Percentiles rank a stretch among this genome's conserved stretches.
Conservation (phyloP, 2,888 invertebrate genomes). For the Heliothis peltigera region DNA sequence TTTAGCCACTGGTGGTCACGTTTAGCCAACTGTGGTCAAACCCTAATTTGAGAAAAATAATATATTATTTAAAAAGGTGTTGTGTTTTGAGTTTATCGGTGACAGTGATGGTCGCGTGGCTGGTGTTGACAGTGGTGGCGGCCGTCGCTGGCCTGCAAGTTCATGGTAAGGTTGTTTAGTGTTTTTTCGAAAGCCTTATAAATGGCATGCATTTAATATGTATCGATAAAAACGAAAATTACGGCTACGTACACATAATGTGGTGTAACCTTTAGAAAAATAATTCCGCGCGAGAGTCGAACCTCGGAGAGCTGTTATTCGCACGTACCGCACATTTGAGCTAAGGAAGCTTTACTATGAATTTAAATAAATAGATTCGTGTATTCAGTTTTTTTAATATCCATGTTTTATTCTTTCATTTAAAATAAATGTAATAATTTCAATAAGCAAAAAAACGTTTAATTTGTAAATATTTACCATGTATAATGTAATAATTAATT, state of each 20-base stretch:
- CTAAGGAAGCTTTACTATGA: too few species aligned
- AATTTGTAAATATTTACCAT: too few species aligned
- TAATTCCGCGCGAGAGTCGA: not conserved
- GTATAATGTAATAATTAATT: too few species aligned
- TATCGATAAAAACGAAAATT: not conserved
- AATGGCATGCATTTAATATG: not conserved
- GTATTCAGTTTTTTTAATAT: too few species aligned
- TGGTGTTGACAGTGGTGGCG: constrained; percentile 21
- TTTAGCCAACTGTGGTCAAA: not conserved
- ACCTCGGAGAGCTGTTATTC: not conserved
- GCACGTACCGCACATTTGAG: too few species aligned
- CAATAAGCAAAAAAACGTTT: too few species aligned
- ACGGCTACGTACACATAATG: not conserved
- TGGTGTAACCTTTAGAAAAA: not conserved
- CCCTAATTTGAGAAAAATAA: not conserved
- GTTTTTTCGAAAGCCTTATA: not conserved
- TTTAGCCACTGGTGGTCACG: constrained; percentile 1
- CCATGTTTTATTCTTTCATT: too few species aligned
- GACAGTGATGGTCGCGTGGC: constrained; percentile 28
- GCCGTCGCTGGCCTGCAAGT: constrained; percentile 30
- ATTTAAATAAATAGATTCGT: too few species aligned
- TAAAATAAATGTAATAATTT: too few species aligned
- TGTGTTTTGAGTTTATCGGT: not conserved
- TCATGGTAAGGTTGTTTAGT: constrained; percentile 31
- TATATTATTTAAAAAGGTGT: not conserved